Conservation (phyloP, 1,140 invertebrate genomes). For the Magallana ariakensis region DNA sequence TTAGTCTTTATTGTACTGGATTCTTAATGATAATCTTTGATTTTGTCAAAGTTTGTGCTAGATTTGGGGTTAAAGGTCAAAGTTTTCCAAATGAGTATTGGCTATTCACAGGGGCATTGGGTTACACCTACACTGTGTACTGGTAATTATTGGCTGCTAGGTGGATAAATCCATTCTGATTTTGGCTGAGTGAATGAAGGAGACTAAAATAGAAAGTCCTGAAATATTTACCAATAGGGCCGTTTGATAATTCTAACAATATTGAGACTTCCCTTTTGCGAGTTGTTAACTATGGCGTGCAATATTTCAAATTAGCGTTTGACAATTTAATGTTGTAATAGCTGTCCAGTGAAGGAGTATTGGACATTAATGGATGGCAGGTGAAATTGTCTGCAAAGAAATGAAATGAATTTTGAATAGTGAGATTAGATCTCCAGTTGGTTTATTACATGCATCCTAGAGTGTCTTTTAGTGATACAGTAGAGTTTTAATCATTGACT, state of each 20-base stretch:
- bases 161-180: too few species aligned
- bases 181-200: too few species aligned
- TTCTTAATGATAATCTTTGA: too few species aligned
- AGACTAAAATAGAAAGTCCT: background rate
- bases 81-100: too few species aligned
- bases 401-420: slow-evolving; percentile 1
- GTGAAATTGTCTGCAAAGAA: background rate
- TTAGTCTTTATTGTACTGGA: too few species aligned
- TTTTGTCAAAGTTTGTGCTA: too few species aligned
- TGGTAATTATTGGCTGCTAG: too few species aligned
- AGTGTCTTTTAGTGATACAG: background rate
- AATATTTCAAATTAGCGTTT: background rate
- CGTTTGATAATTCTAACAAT: background rate
- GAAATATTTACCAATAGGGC: background rate
- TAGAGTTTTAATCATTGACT: background rate
- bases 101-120: too few species aligned
- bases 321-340: background rate
- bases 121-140: too few species aligned
- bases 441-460: background rate
- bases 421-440: background rate
- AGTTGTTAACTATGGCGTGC: background rate
- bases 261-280: background rate
- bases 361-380: background rate
- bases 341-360: background rate
- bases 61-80: too few species aligned